Evolutionary conservation across 2,888 invertebrate species (phyloP).

Genomic region (Epinotia bilunana): DNA sequence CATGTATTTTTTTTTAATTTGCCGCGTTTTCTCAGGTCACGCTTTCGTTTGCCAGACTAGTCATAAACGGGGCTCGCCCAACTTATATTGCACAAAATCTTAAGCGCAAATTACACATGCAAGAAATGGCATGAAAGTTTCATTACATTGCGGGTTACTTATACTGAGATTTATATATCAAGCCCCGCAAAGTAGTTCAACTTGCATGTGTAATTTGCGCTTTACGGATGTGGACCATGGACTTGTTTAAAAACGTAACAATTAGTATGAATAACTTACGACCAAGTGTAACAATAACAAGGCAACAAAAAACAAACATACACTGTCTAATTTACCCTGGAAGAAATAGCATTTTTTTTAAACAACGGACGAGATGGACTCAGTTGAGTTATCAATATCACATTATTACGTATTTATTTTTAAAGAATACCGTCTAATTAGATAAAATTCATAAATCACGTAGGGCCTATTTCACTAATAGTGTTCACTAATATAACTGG

Average conservation of each 20-base stretch:
- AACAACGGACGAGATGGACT: slow-evolving; percentile 20
- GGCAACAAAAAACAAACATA: not conserved
- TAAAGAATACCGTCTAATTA: not conserved
- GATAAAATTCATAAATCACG: slow-evolving; percentile 3
- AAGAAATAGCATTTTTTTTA: not conserved
- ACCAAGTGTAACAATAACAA: slow-evolving; percentile 13
- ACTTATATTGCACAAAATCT: not conserved
- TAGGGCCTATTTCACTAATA: not conserved
- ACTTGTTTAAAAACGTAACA: not conserved
- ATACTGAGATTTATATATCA: too few species aligned
- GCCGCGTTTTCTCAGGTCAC: too few species aligned
- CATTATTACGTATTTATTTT: slow-evolving; percentile 35
- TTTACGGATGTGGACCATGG: not conserved
- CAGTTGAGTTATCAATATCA: slow-evolving; percentile 26
- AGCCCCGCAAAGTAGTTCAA: too few species aligned
- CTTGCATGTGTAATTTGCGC: too few species aligned
- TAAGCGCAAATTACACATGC: too few species aligned
- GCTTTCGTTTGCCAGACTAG: too few species aligned
- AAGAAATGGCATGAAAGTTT: too few species aligned
- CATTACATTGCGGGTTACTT: too few species aligned
- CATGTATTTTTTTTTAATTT: too few species aligned
- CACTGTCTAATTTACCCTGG: slow-evolving; percentile 6
- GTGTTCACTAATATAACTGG: too few species aligned
- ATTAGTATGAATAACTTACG: slow-evolving; percentile 11
- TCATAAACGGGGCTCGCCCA: not conserved